Base-by-base conservation (phyloP, 2,797 vertebrate genomes). In the Lepus oiostolus region DNA sequence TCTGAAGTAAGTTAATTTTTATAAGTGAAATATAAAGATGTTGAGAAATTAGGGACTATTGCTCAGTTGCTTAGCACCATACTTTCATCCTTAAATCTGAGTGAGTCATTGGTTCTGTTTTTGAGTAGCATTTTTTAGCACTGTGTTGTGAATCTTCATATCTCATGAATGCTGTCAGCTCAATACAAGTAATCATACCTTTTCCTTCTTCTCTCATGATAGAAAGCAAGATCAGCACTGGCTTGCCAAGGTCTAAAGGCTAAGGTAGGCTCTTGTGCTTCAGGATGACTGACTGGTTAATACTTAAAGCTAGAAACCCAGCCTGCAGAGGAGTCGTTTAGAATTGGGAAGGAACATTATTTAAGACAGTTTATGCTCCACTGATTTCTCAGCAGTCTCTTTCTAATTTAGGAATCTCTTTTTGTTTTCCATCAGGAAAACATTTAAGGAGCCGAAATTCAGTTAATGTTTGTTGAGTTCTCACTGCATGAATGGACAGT, bases 381-480 rank as follows among this genome's bases (percentile, higher is more conserved):
- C 88, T 74, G 91, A 16, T 80, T 89, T 58, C 70, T 82, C 50
- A 84, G 8, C 47, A 82, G 42, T 76, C 47, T 81, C 32, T 93
- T 91, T 67, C 88, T 89, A 65, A 67, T 72, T 92, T 80, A 90
- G 87, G 90, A 81, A 63, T 94, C 95, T 94, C 70, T 50, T 83
- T 90, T 95, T 95, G 83, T 70, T 91, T 94, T 91, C 62, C 72
- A 9, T 88, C 21, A 83, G 89, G 84, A 95, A 75, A 77, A 52
- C 52, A 47, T 85, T 81, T 54, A 26, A 21, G 85, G 72, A 95
- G 47, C 79, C 85, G 77, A 92, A 86, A 85, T 74, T 84, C 32
- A 16, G 81, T 94, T 90, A 65, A 85, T 88, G 77, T 93, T 95
- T 90, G 72, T 94, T 83, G 75, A 86, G 72, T 92, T 91, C 80